These are phyloP conservation scores for Marronus borbonicus DNA, from an alignment of 2,888 invertebrate genomes.

Conservation along the genomic window DNA sequence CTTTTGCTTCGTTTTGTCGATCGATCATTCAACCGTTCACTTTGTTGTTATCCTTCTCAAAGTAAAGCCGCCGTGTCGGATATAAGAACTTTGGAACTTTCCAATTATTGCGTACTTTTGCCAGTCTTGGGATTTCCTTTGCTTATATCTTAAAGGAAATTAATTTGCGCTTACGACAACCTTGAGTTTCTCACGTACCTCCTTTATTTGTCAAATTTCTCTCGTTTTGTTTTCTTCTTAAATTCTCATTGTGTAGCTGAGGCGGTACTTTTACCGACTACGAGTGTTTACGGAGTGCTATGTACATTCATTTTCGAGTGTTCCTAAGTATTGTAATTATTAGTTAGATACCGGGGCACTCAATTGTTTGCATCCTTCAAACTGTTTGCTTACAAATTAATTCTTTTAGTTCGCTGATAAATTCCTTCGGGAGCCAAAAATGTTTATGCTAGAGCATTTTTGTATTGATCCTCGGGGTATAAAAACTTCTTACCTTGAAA, in stretches of 20 bases:
- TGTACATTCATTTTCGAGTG: background rate
- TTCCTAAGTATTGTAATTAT: too few relatives aligned
- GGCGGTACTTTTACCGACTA: background rate
- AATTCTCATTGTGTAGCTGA: conserved; percentile 2
- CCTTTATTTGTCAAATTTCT: conserved; percentile 43
- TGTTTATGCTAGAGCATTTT: too few relatives aligned
- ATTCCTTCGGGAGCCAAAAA: too few relatives aligned
- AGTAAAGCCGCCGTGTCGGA: conserved; percentile 39
- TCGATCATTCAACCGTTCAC: conserved; percentile 39
- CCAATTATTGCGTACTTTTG: conserved; percentile 47
- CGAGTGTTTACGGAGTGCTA: background rate
- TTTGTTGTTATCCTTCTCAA: conserved; percentile 46
- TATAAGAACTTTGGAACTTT: conserved; percentile 45
- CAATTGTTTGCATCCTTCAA: too few relatives aligned
- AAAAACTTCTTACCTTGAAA: too few relatives aligned
- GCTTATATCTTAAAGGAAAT: conserved; percentile 43
- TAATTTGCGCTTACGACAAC: conserved; percentile 47
- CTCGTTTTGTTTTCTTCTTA: conserved; percentile 23
- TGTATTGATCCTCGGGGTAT: too few relatives aligned
- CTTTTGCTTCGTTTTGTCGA: conserved; percentile 28
- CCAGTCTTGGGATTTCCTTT: conserved; percentile 38
- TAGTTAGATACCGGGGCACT: too few relatives aligned
- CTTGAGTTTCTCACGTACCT: conserved; percentile 46
- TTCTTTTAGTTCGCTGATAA: too few relatives aligned
- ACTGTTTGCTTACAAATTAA: too few relatives aligned